phyloP scores from a whole-genome alignment of 1,140 invertebrate species.

The Drosophila quadrilineata region DNA sequence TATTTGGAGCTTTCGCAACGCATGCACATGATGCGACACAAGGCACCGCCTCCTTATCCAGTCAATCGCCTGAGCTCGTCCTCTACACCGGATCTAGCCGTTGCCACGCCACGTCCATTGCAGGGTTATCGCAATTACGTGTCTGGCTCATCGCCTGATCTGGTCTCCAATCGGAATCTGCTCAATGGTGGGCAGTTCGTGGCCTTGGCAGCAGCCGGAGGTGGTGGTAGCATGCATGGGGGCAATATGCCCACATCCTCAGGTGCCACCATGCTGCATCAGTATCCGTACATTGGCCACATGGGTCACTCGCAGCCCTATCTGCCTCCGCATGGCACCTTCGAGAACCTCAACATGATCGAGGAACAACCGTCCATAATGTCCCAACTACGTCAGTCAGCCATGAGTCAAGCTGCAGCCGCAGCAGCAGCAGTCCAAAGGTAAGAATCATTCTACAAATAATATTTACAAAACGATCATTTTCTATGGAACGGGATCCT shows the following conservation, averaged over 20 bases:
- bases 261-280: conserved; percentile 71
- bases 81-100: conserved; percentile 91
- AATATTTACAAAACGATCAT: too few species aligned
- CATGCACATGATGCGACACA: conserved; percentile 87
- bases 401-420: conserved; percentile 64
- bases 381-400: conserved; percentile 73
- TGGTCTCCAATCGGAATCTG: conserved; percentile 86
- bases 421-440: conserved; percentile 52
- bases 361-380: conserved; percentile 82
- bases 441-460: conserved; percentile 29
- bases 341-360: conserved; percentile 85
- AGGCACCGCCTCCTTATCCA: conserved; percentile 92
- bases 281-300: conserved; percentile 77
- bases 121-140: conserved; percentile 84
- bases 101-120: conserved; percentile 83
- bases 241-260: conserved; percentile 62
- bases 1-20: conserved; percentile 80
- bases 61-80: conserved; percentile 87
- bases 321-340: conserved; percentile 85
- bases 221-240: conserved; percentile 34
- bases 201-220: conserved; percentile 28
- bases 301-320: conserved; percentile 82
- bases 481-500: too few species aligned
- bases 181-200: conserved; percentile 80
- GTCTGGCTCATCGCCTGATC: conserved; percentile 89